Base-by-base conservation (phyloP, 2,888 invertebrate genomes). In the Lissocephala sabroskyi region DNA sequence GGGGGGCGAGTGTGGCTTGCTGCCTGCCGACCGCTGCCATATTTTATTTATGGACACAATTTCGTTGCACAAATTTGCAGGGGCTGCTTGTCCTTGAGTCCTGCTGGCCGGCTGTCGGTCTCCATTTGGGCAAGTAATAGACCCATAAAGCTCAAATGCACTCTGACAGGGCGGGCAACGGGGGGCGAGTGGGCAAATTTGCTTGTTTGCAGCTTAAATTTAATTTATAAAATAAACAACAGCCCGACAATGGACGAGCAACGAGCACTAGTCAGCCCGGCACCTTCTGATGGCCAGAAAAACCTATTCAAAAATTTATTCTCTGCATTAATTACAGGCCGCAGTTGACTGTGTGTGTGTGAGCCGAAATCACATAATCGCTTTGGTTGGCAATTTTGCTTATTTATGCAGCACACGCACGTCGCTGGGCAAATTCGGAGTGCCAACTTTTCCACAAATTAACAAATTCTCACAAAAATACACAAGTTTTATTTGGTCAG, bases 401-500 rank as follows among this genome's bases (percentile, higher is more conserved):
- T 57, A 51, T 47, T 63, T 64, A 73, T 70, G 77, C 74, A 17
- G 7, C 37, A 18, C 56, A 47, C 65, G 52, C 68, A 68, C 68
- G 77, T 73, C 54, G 70, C 47, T 37, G 50, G 49, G 42, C 73
- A 67, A 78, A n/a, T n/a, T n/a, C n/a, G n/a, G n/a, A n/a, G n/a
- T n/a, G n/a, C n/a, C n/a, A n/a, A 62, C 74, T 70, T 70, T 70
- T 76, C 55, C 49, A 56, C 68, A 73, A 76, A 75, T 76, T 73
- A 76, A 74, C 70, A 76, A 70, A 70, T 76, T 77, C 68, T 13
- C 35, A 13, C 35, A 35, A 17, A 5, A 33, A 13, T 16, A 35
- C 13, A 16, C n/a, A n/a, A n/a, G n/a, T n/a, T n/a, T n/a, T 35
- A 14, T 35, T 13, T 9, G 30, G 30, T 32, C 30, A 32, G 13